Conservation (phyloP, 2,888 invertebrate genomes). For the Microctonus brassicae region DNA sequence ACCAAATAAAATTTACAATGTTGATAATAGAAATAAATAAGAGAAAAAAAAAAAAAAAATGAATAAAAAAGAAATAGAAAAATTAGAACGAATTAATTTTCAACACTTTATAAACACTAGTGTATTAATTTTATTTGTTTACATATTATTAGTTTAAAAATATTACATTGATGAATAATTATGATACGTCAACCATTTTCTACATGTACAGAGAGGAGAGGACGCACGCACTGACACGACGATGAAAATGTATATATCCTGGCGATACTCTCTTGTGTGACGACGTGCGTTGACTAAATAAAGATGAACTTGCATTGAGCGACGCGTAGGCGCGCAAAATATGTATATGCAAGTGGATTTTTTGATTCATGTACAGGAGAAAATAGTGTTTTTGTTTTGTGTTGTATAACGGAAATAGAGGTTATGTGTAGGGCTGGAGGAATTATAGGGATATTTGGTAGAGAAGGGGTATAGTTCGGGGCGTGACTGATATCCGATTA, state of each 20-base stretch:
- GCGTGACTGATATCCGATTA: constrained; percentile 1
- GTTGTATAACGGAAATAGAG: background rate
- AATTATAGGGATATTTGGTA: too few relatives aligned
- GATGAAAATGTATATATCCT: constrained; percentile 31
- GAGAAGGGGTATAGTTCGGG: background rate
- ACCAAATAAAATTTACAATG: constrained; percentile 11
- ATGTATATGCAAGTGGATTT: background rate
- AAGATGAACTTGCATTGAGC: constrained; percentile 38
- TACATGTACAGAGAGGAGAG: constrained; percentile 42
- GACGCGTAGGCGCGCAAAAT: constrained; percentile 35
- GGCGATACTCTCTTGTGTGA: constrained; percentile 30
- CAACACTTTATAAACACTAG: background rate
- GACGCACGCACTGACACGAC: constrained; percentile 32
- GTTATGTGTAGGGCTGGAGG: too few relatives aligned
- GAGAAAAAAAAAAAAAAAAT: constrained; percentile 18
- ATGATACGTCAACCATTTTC: constrained; percentile 62
- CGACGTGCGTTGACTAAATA: constrained; percentile 37
- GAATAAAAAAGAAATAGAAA: too few relatives aligned
- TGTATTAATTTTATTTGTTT: constrained; percentile 24
- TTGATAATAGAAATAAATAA: constrained; percentile 3
- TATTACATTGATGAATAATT: constrained; percentile 41
- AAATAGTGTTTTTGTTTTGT: background rate
- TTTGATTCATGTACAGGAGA: background rate
- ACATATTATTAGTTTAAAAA: constrained; percentile 30
- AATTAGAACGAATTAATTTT: background rate